Percentiles rank a stretch among this genome's conserved stretches.
Evolutionary conservation across 2,888 invertebrate genomes (phyloP).

Genomic region (Noctua pronuba): DNA sequence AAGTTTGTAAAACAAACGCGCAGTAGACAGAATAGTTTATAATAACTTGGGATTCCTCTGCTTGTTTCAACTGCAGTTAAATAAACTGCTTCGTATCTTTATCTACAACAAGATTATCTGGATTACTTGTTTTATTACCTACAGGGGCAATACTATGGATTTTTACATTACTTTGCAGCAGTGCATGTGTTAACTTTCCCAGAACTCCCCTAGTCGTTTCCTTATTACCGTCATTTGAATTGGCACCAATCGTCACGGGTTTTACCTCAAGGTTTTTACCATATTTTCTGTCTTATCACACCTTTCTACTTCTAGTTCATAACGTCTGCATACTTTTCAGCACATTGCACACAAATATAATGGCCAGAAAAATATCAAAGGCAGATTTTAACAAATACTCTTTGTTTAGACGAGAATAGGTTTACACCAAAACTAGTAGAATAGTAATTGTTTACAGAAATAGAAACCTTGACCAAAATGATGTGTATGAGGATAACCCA

Average conservation of each 20-base stretch:
- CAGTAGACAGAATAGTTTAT: conserved; percentile 34
- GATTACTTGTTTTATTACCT: not conserved
- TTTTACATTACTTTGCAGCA: not conserved
- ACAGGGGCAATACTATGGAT: not conserved
- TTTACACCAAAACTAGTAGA: not conserved
- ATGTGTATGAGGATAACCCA: conserved; percentile 57
- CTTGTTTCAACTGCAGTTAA: conserved; percentile 21
- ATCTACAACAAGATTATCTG: conserved; percentile 9
- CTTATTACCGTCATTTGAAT: not conserved
- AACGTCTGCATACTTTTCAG: not conserved
- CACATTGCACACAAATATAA: not conserved
- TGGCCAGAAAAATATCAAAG: not conserved
- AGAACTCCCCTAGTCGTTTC: not conserved
- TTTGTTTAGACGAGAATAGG: not conserved
- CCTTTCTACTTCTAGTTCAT: not conserved
- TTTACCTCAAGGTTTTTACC: conserved; percentile 25
- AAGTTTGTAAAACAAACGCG: conserved; percentile 51
- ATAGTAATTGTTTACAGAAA: conserved; percentile 25
- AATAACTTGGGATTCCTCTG: conserved; percentile 32
- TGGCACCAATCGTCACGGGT: conserved; percentile 4
- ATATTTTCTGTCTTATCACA: not conserved
- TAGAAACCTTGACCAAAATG: conserved; percentile 43
- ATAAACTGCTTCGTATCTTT: conserved; percentile 1
- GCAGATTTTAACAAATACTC: not conserved
- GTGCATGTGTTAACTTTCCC: conserved; percentile 4